A percentile compares a stretch with the other conserved stretches of the same genome.
These are phyloP conservation scores for Trachelipus rathkii DNA, from an alignment of 1,140 invertebrate species.

Conservation along the genomic window DNA sequence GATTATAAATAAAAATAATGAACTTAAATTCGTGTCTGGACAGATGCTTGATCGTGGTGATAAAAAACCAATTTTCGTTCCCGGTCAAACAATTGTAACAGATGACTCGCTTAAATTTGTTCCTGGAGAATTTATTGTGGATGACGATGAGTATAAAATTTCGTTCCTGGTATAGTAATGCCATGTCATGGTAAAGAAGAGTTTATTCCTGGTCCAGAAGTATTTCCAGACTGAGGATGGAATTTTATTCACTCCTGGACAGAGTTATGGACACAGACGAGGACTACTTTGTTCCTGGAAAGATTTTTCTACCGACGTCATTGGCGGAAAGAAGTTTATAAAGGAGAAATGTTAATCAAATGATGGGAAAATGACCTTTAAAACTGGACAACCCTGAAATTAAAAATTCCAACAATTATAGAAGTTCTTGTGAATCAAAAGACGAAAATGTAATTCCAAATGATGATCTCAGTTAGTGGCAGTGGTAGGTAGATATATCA, in stretches of 20 bases:
- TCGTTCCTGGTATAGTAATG: conserved; percentile 63
- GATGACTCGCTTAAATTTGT: conserved; percentile 65
- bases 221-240: conserved; percentile 58
- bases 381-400: conserved; percentile 29
- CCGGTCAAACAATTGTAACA: conserved; percentile 63
- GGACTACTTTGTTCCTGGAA: conserved; percentile 39
- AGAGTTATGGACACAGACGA: conserved; percentile 42
- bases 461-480: conserved; percentile 39
- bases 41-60: conserved; percentile 64
- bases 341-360: conserved; percentile 38
- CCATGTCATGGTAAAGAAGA: conserved; percentile 58
- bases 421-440: conserved; percentile 24
- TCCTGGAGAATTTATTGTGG: conserved; percentile 54
- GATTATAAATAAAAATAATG: conserved; percentile 63
- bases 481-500: conserved; percentile 34
- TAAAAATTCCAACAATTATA: conserved; percentile 28
- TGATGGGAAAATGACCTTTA: conserved; percentile 35
- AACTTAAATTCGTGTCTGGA: conserved; percentile 65
- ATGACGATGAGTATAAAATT: conserved; percentile 55
- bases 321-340: conserved; percentile 41
- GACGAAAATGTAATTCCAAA: conserved; percentile 31
- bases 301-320: conserved; percentile 37
- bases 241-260: conserved; percentile 60
- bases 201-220: conserved; percentile 66
- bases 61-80: conserved; percentile 49